Conservation (phyloP, 2,113 vertebrate genomes). For the Cottus gobio region DNA sequence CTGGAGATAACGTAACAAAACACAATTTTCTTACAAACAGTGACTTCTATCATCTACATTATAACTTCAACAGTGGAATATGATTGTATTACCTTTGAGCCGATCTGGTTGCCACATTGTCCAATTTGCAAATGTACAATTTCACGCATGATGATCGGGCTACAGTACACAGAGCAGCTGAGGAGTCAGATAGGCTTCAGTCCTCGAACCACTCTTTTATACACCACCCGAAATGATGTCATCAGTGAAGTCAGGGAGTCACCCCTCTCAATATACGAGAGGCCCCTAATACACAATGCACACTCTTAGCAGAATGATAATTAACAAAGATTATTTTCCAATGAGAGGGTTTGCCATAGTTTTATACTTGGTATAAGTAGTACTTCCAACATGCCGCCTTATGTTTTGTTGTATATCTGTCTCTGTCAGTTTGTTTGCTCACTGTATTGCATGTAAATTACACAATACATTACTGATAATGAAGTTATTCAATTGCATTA, state of each 20-base stretch:
- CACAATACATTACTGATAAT: not conserved
- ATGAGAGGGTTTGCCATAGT: not conserved
- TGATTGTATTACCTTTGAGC: conserved; percentile 89
- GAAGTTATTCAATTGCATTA: not conserved
- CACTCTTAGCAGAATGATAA: not conserved
- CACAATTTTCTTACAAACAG: not conserved
- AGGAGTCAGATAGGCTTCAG: conserved; percentile 50
- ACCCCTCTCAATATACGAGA: not conserved
- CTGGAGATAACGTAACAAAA: not conserved
- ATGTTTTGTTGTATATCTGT: not conserved
- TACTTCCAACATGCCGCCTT: not conserved
- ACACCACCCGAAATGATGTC: conserved; percentile 70
- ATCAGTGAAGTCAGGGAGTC: conserved; percentile 63
- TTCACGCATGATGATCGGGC: conserved; percentile 90
- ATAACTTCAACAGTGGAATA: not conserved
- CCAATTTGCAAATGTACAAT: conserved; percentile 98
- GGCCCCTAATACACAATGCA: not conserved
- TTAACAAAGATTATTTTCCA: not conserved
- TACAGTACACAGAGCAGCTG: conserved; percentile 60
- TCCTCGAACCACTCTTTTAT: conserved; percentile 60
- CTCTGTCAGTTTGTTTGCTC: not conserved
- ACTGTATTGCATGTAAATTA: not conserved
- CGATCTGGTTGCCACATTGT: conserved; percentile 99
- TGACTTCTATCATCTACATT: not conserved
- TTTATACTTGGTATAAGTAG: not conserved